These are phyloP conservation scores for Drosophila funebris DNA, from an alignment of 1,140 invertebrate species.

Conservation along the genomic window DNA sequence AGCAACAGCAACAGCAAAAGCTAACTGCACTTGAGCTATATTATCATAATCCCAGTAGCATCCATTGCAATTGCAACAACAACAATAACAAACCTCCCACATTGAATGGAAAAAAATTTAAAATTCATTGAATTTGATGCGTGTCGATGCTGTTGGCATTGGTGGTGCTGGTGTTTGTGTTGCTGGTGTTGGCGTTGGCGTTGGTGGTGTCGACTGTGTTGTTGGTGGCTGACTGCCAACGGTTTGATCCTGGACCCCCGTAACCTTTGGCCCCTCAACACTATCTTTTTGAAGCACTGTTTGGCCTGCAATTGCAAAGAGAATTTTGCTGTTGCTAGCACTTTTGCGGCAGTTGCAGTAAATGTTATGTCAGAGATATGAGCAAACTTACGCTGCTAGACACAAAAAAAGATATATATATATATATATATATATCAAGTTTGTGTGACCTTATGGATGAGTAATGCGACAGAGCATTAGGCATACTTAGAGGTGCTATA, in stretches of 20 bases:
- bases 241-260: constrained; percentile 1
- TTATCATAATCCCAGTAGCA: constrained; percentile 70
- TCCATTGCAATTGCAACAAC: constrained; percentile 45
- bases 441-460: neutral
- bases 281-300: too few species aligned
- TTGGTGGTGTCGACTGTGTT: neutral
- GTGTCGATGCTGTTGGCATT: constrained; percentile 10
- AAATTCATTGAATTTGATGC: constrained; percentile 74
- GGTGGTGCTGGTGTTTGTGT: neutral
- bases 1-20: constrained; percentile 47
- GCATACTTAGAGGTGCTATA: too few species aligned
- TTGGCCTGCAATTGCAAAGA: constrained; percentile 11
- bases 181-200: neutral
- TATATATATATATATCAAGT: neutral
- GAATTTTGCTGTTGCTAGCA: constrained; percentile 26
- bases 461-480: too few species aligned
- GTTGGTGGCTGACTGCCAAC: constrained; percentile 44
- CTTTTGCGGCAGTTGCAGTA: constrained; percentile 15
- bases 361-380: constrained; percentile 4
- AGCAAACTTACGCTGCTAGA: neutral
- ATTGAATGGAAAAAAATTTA: constrained; percentile 49
- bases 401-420: neutral
- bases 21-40: constrained; percentile 76
- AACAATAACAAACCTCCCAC: constrained; percentile 17
- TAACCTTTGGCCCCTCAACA: too few species aligned